Base-by-base conservation (phyloP, 37 sponge, comb jelly and placozoan species). In the Tethya wilhelma region DNA sequence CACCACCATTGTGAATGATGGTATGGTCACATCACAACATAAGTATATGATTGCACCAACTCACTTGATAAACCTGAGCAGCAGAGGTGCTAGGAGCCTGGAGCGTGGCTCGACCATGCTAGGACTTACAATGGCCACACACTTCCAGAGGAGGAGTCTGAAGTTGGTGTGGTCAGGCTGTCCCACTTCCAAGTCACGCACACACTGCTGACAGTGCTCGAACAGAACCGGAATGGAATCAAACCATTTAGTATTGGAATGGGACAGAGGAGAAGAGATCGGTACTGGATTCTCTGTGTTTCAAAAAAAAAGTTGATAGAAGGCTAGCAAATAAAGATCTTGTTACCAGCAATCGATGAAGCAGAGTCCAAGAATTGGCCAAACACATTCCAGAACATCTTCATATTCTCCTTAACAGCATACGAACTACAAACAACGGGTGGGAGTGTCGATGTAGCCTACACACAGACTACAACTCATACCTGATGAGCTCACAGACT, bases 361-460 rank as follows among this genome's bases (percentile, higher is more conserved):
- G 70, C 53, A 9, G 38, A 7, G 2, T 85, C 78, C 6, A 94
- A 73, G 14, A 67, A n/a, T 19, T 67, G 57, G 11, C 77, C 81
- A 76, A 88, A 87, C 34, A 93, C 86, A 57, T 45, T 33, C 97
- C 97, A 96, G 58, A 96, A 96, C 37, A 90, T 11, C 56, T 49
- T 41, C 67, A 55, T 93, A 65, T 67, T 81, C 34, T 82, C 84
- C 2, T 79, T 77, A 36, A 67, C 69, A 26, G 93, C 88, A 81
- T 90, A 87, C n/a, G 85, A 81, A 4, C 85, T 90, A 64, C 17
- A 26, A 28, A 33, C 9, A 28, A 2, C 28, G 59, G 1, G 57
- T 2, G 41, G 41, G 22, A 68, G 53, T 29, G 14, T 1, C n/a
- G n/a, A n/a, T n/a, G n/a, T n/a, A n/a, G 55, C 46, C 57, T 29